Conservation (phyloP, 2,113 vertebrate genomes). For the Arizona elegans region DNA sequence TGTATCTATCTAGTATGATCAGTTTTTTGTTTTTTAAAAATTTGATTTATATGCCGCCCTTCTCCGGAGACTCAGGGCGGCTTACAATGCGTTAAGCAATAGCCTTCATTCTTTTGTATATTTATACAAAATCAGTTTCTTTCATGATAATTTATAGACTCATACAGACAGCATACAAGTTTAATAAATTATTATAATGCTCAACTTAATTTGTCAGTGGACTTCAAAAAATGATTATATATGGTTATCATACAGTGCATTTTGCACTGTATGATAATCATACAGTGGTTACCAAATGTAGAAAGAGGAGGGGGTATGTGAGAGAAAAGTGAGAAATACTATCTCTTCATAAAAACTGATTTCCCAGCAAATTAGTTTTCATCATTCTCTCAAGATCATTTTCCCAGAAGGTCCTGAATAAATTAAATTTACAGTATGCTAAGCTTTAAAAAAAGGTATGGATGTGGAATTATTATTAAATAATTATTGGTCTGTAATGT, state of each 20-base stretch:
- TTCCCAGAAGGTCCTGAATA: neutral
- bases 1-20: constrained; percentile 3
- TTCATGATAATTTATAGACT: neutral
- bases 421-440: neutral
- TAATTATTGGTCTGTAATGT: neutral
- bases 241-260: neutral
- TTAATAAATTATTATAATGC: neutral
- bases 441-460: neutral
- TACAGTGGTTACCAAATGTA: no score
- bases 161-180: neutral
- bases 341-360: neutral
- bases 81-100: no score
- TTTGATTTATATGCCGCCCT: no score
- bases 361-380: neutral
- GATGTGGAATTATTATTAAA: neutral
- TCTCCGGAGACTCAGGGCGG: no score
- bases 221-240: neutral
- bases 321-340: neutral
- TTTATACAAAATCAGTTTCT: neutral
- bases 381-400: neutral
- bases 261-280: no score
- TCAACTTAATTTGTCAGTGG: neutral
- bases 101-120: no score
- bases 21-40: neutral
- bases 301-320: neutral